Evolutionary conservation across 2,888 invertebrate genomes (phyloP), one percentile per base, ranked within the genome.

Genomic region (Ctena decussata): DNA sequence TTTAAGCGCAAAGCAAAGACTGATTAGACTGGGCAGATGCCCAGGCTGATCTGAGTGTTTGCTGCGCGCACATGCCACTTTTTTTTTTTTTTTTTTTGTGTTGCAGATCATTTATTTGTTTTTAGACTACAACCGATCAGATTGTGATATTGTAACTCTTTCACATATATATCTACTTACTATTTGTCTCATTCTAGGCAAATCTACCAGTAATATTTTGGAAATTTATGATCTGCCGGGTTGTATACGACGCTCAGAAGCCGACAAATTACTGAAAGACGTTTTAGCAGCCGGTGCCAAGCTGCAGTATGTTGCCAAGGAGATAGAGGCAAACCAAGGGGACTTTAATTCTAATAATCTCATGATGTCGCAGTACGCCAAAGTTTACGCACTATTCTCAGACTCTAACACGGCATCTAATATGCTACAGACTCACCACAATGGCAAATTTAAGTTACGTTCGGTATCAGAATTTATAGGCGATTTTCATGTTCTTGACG

Each of bases 211-310:
- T 83, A 86, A 89, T 76, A 80, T 86, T 76, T 85, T 91, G 84
- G 91, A 91, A 81, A 85, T 91, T 39, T 91, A 86, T 79, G 91
- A 91, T 71, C 81, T 91, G 35, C 87, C 89, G 1, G 41, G 75
- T 12, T 57, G 60, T 21, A 74, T 89, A 46, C 82, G 32, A 32
- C 78, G 82, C 21, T 74, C 86, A 37, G 89, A 89, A n/a, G 85
- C 84, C n/a, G 87, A 91, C 60, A 87, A 79, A 65, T 53, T 89
- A 12, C 78, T 91, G 46, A 81, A 86, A 46, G 87, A 91, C 70
- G 77, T 91, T 39, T 69, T 89, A 44, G 49, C 49, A 3, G 78
- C 78, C 21, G 91, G 89, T n/a, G 91, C 88, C 0, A 80, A 85
- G 30, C 53, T 91, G 18, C 88, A 86, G 49, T 86, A 82, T 44